Percentiles rank a stretch among this genome's conserved stretches.
Conservation (phyloP, 2,113 vertebrate species). For the Pomatorhinus ruficollis region DNA sequence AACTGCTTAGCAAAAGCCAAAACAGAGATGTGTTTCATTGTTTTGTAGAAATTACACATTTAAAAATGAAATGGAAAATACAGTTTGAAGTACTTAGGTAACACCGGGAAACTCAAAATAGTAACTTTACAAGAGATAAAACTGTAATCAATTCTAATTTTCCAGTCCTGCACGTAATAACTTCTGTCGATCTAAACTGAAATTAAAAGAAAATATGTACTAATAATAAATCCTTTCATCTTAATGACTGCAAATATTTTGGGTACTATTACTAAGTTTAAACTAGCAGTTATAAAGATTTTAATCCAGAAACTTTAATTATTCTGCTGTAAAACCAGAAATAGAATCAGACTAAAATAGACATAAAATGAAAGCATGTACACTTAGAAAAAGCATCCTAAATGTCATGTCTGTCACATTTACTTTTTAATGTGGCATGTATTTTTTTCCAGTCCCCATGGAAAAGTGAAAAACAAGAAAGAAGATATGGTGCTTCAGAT, state of each 20-base stretch:
- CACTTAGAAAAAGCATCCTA: neutral
- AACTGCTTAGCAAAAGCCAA: neutral
- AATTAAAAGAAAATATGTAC: neutral
- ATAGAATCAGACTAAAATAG: neutral
- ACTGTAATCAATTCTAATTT: neutral
- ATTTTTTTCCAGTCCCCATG: neutral
- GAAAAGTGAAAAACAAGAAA: neutral
- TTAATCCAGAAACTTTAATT: neutral
- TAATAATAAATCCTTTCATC: neutral
- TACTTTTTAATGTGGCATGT: neutral
- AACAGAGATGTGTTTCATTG: neutral
- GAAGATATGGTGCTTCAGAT: accelerated
- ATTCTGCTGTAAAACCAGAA: neutral
- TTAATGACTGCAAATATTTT: neutral
- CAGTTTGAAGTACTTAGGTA: neutral
- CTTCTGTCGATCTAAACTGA: neutral
- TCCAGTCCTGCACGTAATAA: neutral
- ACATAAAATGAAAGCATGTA: neutral
- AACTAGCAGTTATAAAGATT: neutral
- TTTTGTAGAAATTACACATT: neutral
- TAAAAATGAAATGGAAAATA: neutral
- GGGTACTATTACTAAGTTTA: neutral
- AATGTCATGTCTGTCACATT: neutral
- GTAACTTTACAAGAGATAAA: neutral
- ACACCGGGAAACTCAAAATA: neutral